phyloP scores from a whole-genome alignment of 2,113 vertebrate genomes.

The Anas platyrhynchos region DNA sequence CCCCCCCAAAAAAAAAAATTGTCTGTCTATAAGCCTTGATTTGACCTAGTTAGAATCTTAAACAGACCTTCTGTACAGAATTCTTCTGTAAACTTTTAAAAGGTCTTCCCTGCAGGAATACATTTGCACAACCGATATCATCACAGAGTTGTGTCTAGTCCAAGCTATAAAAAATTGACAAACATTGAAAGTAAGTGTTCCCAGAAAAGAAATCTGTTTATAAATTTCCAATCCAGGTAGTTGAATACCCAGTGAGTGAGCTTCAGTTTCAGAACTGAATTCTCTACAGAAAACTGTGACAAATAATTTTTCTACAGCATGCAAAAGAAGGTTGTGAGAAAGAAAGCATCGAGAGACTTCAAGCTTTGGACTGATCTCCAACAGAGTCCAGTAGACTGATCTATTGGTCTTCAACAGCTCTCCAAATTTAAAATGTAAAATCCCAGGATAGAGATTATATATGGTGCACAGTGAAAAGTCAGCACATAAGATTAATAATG shows the following conservation, averaged over 20 bases:
- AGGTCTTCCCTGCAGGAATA: conserved; percentile 17
- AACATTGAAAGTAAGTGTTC: neutral
- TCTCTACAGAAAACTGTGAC: neutral
- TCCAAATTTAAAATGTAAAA: neutral
- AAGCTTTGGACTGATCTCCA: neutral
- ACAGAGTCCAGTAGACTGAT: neutral
- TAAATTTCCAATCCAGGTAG: conserved; percentile 20
- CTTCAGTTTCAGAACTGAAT: neutral
- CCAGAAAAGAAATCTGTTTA: conserved; percentile 44
- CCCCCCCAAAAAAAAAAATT: neutral
- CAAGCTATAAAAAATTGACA: conserved; percentile 21
- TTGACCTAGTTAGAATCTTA: conserved; percentile 29
- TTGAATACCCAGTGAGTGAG: neutral
- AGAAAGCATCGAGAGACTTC: neutral
- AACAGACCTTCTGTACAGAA: neutral
- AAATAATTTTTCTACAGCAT: neutral
- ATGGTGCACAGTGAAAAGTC: neutral
- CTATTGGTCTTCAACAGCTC: neutral
- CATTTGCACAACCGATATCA: neutral
- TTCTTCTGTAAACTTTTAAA: conserved; percentile 57
- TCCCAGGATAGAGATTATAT: neutral
- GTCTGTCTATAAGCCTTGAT: neutral
- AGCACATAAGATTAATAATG: neutral
- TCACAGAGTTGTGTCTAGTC: neutral
- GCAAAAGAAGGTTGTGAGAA: neutral